Percentiles rank a stretch among this genome's conserved stretches.
Evolutionary conservation across 2,888 invertebrate genomes (phyloP).

Genomic region (Lamellibrachia satsuma): DNA sequence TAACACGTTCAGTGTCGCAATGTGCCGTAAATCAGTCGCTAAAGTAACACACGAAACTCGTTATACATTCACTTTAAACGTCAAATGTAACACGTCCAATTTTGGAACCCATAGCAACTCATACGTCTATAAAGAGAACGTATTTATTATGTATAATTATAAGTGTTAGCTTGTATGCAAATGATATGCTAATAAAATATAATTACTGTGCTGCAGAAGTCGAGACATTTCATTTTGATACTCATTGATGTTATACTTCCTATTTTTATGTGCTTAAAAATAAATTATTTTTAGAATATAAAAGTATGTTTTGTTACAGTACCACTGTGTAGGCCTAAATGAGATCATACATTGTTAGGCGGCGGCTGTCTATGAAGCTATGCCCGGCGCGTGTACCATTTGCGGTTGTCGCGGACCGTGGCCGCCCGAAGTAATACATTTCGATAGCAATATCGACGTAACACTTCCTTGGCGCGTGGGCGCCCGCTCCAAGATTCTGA

Average conservation of each 20-base stretch:
- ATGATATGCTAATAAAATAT: background rate
- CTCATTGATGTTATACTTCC: background rate
- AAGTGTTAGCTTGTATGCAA: background rate
- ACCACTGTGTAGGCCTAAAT: background rate
- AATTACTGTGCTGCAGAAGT: background rate
- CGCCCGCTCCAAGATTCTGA: background rate
- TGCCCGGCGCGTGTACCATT: background rate
- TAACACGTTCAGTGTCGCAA: no score
- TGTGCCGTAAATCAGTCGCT: no score
- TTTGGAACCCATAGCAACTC: background rate
- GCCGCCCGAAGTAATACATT: background rate
- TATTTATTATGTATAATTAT: background rate
- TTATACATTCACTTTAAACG: no score
- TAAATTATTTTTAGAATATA: no score
- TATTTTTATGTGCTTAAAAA: no score
- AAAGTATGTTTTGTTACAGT: background rate
- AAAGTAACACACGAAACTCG: no score
- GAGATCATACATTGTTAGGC: background rate
- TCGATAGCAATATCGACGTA: background rate
- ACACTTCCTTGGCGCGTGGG: conserved; percentile 4
- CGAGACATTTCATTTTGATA: background rate
- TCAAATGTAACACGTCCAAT: background rate
- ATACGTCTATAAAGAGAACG: background rate
- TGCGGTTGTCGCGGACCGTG: background rate
- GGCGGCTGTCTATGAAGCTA: background rate